Evolutionary conservation across 2,113 vertebrate genomes (phyloP), one percentile per base, ranked within the genome.

Genomic region (Elachura formosa): DNA sequence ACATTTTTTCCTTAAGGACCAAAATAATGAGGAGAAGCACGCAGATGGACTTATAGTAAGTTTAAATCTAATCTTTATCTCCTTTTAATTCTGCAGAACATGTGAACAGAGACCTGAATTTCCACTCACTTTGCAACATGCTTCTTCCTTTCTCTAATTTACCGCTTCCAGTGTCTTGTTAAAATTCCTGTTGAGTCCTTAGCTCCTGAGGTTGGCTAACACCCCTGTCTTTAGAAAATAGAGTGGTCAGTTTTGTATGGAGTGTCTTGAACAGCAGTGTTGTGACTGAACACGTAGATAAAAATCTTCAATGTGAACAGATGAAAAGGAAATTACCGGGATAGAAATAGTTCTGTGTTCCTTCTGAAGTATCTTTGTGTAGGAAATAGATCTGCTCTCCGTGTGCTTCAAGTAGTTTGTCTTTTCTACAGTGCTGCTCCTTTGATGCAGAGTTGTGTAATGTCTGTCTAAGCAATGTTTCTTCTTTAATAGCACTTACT

Each of bases 21-120:
- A 99, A 98, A 99, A 98, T 99, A 99, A 99, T 98, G 98, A 98
- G 98, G 99, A 99, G 97, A 99, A 99, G 98, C 99, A 99, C 99
- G 98, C 99, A 99, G 98, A 99, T 98, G 99, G 99, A 99, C 98
- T 99, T 97, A 99, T 99, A 99, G 99, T 99, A 99, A 99, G 99
- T 99, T 98, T 98, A 96, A 87, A 98, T 95, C 96, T 97, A 97
- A 98, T 97, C 96, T 91, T 95, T 96, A 94, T 89, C 94, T 97
- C 86, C 93, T 91, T 98, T 98, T 94, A 97, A 97, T 96, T 98
- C 97, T 97, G 97, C 98, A 98, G 98, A 98, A 93, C 94, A 95
- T 97, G 94, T 97, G 98, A 98, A 92, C 96, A 98, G 96, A 97
- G 95, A 90, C 92, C 97, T 98, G 97, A 97, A 94, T 97, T 96